A percentile compares a stretch with the other conserved stretches of the same genome.
These are phyloP conservation scores for Chrysodeixis includens DNA, from an alignment of 2,888 invertebrate genomes.

Conservation along the genomic window DNA sequence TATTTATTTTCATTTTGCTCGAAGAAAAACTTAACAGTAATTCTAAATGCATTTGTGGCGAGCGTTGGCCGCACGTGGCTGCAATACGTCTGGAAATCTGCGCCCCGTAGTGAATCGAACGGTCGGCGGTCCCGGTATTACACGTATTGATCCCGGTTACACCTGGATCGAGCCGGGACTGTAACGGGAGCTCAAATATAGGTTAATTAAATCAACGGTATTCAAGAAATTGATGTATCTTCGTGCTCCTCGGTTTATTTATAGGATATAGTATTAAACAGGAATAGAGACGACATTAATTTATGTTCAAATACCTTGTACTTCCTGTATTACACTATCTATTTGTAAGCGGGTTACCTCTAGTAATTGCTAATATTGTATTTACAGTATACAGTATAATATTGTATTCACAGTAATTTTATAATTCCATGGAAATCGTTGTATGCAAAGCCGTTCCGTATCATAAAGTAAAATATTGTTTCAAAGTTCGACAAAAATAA, in stretches of 20 bases:
- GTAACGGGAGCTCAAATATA: not conserved
- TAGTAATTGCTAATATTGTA: not conserved
- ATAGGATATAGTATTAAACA: not conserved
- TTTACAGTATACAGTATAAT: too few species aligned
- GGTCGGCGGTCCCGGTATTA: slow-evolving; percentile 7
- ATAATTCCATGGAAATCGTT: too few species aligned
- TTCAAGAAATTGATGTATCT: not conserved
- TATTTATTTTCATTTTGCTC: not conserved
- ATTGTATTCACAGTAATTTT: too few species aligned
- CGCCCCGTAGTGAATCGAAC: slow-evolving; percentile 21
- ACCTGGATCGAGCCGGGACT: not conserved
- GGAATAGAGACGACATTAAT: not conserved
- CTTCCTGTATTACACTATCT: too few species aligned
- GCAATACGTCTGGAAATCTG: slow-evolving; percentile 35
- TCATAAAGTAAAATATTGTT: too few species aligned
- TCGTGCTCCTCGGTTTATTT: not conserved
- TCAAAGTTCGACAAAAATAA: too few species aligned
- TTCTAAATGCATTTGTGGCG: slow-evolving; percentile 1
- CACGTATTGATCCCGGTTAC: not conserved
- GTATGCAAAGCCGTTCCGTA: too few species aligned
- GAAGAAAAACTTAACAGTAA: slow-evolving; percentile 12
- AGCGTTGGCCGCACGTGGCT: slow-evolving; percentile 17
- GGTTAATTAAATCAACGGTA: not conserved
- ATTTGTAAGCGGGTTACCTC: not conserved
- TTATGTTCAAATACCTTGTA: not conserved